Evolutionary conservation across 2,888 invertebrate species (phyloP).

Genomic region (Eugnorisma glareosa): DNA sequence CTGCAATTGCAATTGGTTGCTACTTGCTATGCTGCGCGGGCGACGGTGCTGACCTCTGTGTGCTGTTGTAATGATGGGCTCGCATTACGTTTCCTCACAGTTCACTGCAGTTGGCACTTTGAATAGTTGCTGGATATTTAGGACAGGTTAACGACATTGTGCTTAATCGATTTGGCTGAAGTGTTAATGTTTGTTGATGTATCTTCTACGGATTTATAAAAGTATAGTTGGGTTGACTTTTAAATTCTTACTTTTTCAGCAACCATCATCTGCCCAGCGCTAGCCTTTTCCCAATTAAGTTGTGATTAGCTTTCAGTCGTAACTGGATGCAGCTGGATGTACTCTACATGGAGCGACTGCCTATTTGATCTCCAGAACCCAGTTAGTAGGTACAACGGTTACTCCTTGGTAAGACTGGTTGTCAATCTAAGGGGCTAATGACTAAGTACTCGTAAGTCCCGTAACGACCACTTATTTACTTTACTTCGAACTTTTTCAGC

Average conservation of each 20-base stretch:
- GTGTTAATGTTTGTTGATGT: not conserved
- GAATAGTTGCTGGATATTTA: slow-evolving; percentile 13
- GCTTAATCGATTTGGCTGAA: slow-evolving; percentile 40
- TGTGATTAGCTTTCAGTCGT: not conserved
- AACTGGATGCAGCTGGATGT: not conserved
- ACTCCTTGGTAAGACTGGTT: not conserved
- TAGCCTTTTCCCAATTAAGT: not conserved
- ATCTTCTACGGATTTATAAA: not conserved
- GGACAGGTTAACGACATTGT: slow-evolving; percentile 35
- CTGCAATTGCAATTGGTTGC: slow-evolving; percentile 34
- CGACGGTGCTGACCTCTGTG: slow-evolving; percentile 51
- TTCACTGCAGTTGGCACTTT: slow-evolving; percentile 27
- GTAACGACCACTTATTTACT: not conserved
- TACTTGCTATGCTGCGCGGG: slow-evolving; percentile 49
- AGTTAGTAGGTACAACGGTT: not conserved
- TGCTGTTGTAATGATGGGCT: slow-evolving; percentile 52
- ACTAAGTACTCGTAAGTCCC: no score
- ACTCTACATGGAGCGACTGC: not conserved
- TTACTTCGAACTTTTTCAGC: not conserved
- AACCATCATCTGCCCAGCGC: not conserved
- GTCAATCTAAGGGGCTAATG: not conserved
- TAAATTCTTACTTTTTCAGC: not conserved
- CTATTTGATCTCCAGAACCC: not conserved
- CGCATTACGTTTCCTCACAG: slow-evolving; percentile 43
- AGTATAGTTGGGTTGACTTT: not conserved